Conservation (phyloP, 2,888 invertebrate species). For the Digitonthophagus gazella region DNA sequence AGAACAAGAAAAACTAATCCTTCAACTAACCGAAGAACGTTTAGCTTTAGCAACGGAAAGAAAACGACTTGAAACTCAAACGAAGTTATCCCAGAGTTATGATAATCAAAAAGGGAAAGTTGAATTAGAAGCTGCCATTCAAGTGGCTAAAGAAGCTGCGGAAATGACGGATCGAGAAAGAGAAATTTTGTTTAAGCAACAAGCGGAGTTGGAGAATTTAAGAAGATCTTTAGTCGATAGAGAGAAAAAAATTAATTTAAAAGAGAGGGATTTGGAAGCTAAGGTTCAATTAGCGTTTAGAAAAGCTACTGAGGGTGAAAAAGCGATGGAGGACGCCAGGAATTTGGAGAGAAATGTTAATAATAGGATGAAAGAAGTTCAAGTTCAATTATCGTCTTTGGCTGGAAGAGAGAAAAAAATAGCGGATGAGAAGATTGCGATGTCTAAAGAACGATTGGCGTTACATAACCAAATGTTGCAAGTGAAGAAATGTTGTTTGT, state of each 20-base stretch:
- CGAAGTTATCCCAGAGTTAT: slow-evolving; percentile 44
- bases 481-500: slow-evolving; percentile 44
- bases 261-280: slow-evolving; percentile 44
- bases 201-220: slow-evolving; percentile 44
- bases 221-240: slow-evolving; percentile 43
- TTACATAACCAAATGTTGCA: slow-evolving; percentile 55
- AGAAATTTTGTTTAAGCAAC: slow-evolving; percentile 41
- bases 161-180: slow-evolving; percentile 47
- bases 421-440: slow-evolving; percentile 59
- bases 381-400: slow-evolving; percentile 57
- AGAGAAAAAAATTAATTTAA: slow-evolving; percentile 39
- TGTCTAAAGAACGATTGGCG: slow-evolving; percentile 59
- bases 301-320: slow-evolving; percentile 58
- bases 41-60: slow-evolving; percentile 50
- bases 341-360: slow-evolving; percentile 55
- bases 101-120: slow-evolving; percentile 45
- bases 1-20: slow-evolving; percentile 59
- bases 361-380: slow-evolving; percentile 57
- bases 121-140: slow-evolving; percentile 49
- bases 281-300: slow-evolving; percentile 51
- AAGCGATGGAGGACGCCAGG: slow-evolving; percentile 48
- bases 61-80: slow-evolving; percentile 45
- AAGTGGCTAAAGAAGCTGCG: slow-evolving; percentile 49
- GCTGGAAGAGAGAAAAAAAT: slow-evolving; percentile 60
- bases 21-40: slow-evolving; percentile 61